These are phyloP conservation scores for Germaria angustata DNA, from an alignment of 2,888 invertebrate species.

Conservation along the genomic window DNA sequence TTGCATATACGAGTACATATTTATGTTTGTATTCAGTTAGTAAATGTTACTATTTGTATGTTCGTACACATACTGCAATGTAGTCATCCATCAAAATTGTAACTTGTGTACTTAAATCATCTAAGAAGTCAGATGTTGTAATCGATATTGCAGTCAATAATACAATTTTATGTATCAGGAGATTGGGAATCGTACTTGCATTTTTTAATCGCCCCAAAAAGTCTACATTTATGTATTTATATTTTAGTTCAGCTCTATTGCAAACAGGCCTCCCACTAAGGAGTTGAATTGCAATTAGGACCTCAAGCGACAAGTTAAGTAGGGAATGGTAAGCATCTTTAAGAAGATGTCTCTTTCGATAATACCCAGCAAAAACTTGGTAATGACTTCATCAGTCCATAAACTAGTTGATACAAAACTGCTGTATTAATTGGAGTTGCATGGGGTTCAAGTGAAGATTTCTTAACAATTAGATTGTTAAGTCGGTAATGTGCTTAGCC, in stretches of 20 bases:
- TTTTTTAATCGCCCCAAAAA: neutral
- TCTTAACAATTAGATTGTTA: no score
- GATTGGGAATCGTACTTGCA: neutral
- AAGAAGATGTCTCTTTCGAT: no score
- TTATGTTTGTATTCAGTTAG: slow-evolving; percentile 9
- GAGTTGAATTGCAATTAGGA: neutral
- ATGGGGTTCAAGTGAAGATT: no score
- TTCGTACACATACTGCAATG: neutral
- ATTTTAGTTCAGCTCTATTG: slow-evolving; percentile 6
- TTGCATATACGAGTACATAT: neutral
- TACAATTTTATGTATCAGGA: neutral
- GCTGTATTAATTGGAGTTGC: no score
- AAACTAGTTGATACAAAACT: no score
- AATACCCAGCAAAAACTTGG: no score
- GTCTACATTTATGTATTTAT: slow-evolving; percentile 36
- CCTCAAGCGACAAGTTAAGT: neutral
- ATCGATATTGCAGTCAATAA: neutral
- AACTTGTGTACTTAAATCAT: slow-evolving; percentile 52
- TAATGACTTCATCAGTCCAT: no score
- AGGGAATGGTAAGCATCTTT: no score
- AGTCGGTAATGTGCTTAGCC: no score
- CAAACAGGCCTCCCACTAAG: slow-evolving; percentile 22
- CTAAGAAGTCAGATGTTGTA: slow-evolving; percentile 33
- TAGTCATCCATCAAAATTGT: slow-evolving; percentile 32
- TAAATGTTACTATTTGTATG: slow-evolving; percentile 11